phyloP scores from a whole-genome alignment of 1,140 invertebrate species.

The Drosophila chauvacae region DNA sequence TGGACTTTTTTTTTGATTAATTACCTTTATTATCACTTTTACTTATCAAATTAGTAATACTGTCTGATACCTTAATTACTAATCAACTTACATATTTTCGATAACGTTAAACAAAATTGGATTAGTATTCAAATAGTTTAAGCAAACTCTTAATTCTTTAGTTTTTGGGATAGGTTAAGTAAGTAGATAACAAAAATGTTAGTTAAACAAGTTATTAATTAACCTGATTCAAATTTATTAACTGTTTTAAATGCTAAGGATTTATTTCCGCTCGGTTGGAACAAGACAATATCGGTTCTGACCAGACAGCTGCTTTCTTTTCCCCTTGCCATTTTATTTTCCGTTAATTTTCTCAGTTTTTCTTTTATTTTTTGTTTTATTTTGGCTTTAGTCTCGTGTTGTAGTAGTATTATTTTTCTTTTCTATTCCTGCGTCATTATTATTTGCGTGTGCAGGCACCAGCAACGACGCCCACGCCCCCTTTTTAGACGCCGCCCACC shows the following conservation, averaged over 20 bases:
- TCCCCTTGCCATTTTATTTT: conserved; percentile 11
- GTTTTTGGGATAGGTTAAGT: no score
- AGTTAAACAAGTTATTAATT: background rate
- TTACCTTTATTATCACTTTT: no score
- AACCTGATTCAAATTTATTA: background rate
- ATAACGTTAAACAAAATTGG: no score
- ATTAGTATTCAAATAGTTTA: no score
- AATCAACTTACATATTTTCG: no score
- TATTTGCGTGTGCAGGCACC: conserved; percentile 64
- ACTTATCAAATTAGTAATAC: no score
- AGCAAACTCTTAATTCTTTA: no score
- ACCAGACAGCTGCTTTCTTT: background rate
- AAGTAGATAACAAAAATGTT: no score
- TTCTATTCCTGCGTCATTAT: conserved; percentile 59
- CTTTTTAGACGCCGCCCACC: conserved; percentile 31
- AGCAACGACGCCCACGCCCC: conserved; percentile 47
- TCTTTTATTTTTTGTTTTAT: conserved; percentile 4
- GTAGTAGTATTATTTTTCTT: conserved; percentile 15
- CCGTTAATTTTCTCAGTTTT: conserved; percentile 9
- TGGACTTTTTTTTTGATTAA: no score
- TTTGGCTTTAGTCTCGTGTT: conserved; percentile 51
- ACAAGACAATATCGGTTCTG: conserved; percentile 6
- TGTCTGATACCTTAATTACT: no score
- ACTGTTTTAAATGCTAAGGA: background rate
- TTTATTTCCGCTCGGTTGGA: conserved; percentile 4